These are phyloP conservation scores for Gulo gulo DNA, from an alignment of 2,113 vertebrate species.

Conservation along the genomic window DNA sequence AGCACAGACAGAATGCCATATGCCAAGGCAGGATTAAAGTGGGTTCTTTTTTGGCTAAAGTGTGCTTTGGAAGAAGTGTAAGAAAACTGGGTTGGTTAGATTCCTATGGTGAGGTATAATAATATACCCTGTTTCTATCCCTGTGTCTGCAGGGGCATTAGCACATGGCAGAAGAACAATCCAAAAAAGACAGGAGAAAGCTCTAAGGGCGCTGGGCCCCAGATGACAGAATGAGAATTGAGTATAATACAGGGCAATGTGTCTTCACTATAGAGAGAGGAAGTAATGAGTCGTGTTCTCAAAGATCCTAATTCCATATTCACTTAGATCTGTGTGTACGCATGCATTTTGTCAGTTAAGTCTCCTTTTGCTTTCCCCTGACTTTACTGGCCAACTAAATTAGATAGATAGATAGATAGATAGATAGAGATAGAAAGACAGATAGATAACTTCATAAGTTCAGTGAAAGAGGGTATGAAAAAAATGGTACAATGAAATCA, in stretches of 20 bases:
- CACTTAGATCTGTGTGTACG: neutral
- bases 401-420: no score
- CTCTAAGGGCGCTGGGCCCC: neutral
- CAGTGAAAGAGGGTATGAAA: neutral
- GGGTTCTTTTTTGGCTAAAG: neutral
- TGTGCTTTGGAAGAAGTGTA: neutral
- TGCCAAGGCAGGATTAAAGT: neutral
- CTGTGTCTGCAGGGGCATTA: neutral
- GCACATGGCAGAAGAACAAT: neutral
- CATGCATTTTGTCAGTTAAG: neutral
- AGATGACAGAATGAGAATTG: accelerated
- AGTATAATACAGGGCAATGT: accelerated
- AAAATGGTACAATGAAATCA: neutral
- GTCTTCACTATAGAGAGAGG: neutral
- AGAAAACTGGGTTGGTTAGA: neutral
- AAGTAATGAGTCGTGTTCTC: neutral
- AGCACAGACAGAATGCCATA: accelerated
- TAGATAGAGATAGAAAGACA: no score
- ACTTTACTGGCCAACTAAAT: neutral
- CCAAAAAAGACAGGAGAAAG: neutral
- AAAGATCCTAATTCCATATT: neutral
- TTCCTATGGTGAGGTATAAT: accelerated
- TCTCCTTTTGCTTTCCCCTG: neutral
- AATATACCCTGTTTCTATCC: neutral
- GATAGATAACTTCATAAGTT: neutral